Evolutionary conservation across 2,113 vertebrate species (phyloP), one percentile per base, ranked within the genome.

Genomic region (Boleophthalmus pectinirostris): DNA sequence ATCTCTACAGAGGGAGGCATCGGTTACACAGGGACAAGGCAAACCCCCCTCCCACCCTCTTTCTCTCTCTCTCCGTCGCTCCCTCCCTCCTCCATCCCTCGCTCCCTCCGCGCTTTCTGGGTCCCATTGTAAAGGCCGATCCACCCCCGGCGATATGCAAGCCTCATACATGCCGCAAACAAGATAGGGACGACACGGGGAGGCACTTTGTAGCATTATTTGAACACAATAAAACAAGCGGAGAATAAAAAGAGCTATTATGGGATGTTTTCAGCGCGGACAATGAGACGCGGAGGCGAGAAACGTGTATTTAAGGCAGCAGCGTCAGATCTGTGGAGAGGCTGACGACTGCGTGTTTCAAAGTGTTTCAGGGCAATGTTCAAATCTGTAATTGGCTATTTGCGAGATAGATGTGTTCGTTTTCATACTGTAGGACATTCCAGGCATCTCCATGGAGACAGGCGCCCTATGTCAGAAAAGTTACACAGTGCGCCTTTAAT

Each of bases 1-100:
- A 95, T 95, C 94, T 94, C 93, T 92, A 93, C 93, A 94, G 92
- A 94, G 93, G 87, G 90, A 84, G 87, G 93, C 93, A 92, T 93
- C 92, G 90, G 93, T 94, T 93, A 94, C 93, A 93, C 93, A 53
- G 92, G 92, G 92, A 92, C 92, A 88, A 90, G 90, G 56, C 21
- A 11, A 21, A 1, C 53, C 9, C 0, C 53, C 21, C 53, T 23
- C 38, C 6, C 6, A 5, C 38, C 2, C 6, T 38, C 6, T 10
- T 10, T 38, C 3, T 10, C 33, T n/a, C n/a, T n/a, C n/a, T n/a
- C n/a, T n/a, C n/a, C n/a, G n/a, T n/a, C n/a, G n/a, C n/a, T n/a
- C n/a, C n/a, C n/a, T n/a, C n/a, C n/a, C n/a, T 29, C 38, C 38
- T 5, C 38, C 6, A 1, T 10, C 38, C 38, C 38, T 38, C 38